These are phyloP conservation scores for Chlorocebus sabaeus DNA, from an alignment of 2,113 vertebrate species.

Conservation along the genomic window DNA sequence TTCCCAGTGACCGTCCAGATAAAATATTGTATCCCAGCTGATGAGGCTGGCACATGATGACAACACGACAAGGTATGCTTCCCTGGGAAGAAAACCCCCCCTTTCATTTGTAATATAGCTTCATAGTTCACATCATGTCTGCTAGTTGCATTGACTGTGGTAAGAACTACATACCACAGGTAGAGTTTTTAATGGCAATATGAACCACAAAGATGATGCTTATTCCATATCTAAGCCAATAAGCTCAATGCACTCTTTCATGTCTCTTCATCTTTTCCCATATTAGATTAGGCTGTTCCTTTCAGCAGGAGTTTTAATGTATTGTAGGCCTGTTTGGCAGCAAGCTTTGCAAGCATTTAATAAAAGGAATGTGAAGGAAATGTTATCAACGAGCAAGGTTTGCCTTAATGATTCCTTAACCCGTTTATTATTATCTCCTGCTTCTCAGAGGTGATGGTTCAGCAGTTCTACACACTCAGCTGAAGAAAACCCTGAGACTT, in stretches of 20 bases:
- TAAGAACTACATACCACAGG: neutral
- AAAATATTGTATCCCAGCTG: neutral
- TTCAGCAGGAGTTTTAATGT: constrained; percentile 46
- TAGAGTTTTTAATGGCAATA: constrained; percentile 13
- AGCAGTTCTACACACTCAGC: constrained; percentile 31
- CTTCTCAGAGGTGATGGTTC: constrained; percentile 34
- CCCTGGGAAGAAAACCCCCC: neutral
- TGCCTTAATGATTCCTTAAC: constrained; percentile 26
- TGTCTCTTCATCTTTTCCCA: neutral
- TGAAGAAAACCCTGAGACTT: neutral
- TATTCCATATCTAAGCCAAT: neutral
- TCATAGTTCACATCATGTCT: neutral
- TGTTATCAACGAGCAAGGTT: neutral
- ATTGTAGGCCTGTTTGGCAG: neutral
- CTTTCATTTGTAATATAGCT: neutral
- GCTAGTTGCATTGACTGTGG: constrained; percentile 21
- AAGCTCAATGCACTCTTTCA: neutral
- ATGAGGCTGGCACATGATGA: neutral
- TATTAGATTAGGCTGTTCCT: neutral
- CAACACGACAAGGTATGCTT: neutral
- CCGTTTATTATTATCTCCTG: constrained; percentile 39
- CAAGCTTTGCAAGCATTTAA: constrained; percentile 69
- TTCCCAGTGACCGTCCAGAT: neutral
- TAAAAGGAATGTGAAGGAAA: constrained; percentile 2
- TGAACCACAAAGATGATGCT: constrained; percentile 5